These are phyloP conservation scores for Amiota mariae DNA, from an alignment of 2,888 invertebrate genomes.

Conservation along the genomic window DNA sequence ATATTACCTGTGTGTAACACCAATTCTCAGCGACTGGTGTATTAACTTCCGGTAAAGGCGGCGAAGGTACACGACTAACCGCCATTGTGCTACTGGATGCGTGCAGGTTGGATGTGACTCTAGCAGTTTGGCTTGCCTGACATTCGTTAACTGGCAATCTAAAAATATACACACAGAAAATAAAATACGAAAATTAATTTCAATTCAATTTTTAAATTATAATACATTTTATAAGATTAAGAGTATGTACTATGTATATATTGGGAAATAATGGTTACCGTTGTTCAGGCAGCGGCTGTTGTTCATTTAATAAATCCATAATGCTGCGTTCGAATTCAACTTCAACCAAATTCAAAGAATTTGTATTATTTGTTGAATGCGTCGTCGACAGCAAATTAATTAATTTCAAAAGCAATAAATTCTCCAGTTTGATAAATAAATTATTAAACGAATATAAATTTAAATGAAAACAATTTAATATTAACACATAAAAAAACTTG, in stretches of 20 bases:
- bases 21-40: constrained; percentile 99
- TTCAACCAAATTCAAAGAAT: constrained; percentile 58
- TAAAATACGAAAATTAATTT: constrained; percentile 34
- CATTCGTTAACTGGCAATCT: constrained; percentile 88
- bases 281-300: constrained; percentile 54
- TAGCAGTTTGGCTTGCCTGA: constrained; percentile 87
- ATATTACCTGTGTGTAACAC: constrained; percentile 98
- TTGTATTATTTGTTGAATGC: constrained; percentile 6
- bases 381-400: constrained; percentile 56
- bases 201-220: constrained; percentile 12
- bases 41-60: constrained; percentile 94
- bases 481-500: constrained; percentile 25
- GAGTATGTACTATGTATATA: too few species aligned
- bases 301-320: constrained; percentile 66
- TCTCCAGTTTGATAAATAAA: constrained; percentile 59
- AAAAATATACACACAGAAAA: constrained; percentile 73
- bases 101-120: constrained; percentile 87
- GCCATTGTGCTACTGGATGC: constrained; percentile 92
- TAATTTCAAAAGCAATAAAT: constrained; percentile 61
- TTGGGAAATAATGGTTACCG: too few species aligned
- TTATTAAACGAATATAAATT: constrained; percentile 29
- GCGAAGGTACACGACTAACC: constrained; percentile 97
- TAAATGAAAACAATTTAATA: constrained; percentile 32
- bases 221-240: too few species aligned
- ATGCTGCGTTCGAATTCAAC: constrained; percentile 72